Percentiles rank a stretch among this genome's conserved stretches.
These are phyloP conservation scores for Grammomys dolichurus DNA, from an alignment of 2,113 vertebrate genomes.

Conservation along the genomic window DNA sequence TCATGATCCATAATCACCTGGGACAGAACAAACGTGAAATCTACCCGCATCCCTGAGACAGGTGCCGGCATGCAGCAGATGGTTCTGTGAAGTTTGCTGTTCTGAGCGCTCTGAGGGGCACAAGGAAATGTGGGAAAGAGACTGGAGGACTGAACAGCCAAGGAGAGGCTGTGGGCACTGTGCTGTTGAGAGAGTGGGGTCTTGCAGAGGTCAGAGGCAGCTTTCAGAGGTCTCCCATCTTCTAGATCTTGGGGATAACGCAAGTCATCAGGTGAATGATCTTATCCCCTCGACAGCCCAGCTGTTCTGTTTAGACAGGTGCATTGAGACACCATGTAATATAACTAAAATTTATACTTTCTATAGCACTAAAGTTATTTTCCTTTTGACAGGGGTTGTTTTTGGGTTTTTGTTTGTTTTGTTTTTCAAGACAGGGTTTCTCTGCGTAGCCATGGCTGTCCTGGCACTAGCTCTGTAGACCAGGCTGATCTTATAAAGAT, in stretches of 20 bases:
- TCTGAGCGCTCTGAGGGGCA: not conserved
- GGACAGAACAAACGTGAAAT: not conserved
- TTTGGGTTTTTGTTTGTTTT: no score
- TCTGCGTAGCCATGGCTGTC: no score
- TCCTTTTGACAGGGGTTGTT: no score
- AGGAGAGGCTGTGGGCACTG: not conserved
- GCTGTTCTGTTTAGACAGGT: not conserved
- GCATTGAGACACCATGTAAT: not conserved
- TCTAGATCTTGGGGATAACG: not conserved
- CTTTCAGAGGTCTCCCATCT: no score
- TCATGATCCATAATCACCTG: not conserved
- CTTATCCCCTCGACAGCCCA: not conserved
- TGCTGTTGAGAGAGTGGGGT: not conserved
- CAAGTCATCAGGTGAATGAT: not conserved
- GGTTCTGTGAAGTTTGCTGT: not conserved
- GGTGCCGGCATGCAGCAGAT: not conserved
- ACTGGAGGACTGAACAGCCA: not conserved
- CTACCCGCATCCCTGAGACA: not conserved
- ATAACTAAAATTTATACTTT: not conserved
- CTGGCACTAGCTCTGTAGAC: no score
- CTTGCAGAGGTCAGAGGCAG: not conserved
- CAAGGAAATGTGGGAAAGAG: not conserved
- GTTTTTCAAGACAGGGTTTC: no score
- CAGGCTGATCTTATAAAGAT: no score
- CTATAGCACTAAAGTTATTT: not conserved